A percentile compares a stretch with the other conserved stretches of the same genome.
These are phyloP conservation scores for Clepsis dumicolana DNA, from an alignment of 2,888 invertebrate genomes.

Conservation along the genomic window DNA sequence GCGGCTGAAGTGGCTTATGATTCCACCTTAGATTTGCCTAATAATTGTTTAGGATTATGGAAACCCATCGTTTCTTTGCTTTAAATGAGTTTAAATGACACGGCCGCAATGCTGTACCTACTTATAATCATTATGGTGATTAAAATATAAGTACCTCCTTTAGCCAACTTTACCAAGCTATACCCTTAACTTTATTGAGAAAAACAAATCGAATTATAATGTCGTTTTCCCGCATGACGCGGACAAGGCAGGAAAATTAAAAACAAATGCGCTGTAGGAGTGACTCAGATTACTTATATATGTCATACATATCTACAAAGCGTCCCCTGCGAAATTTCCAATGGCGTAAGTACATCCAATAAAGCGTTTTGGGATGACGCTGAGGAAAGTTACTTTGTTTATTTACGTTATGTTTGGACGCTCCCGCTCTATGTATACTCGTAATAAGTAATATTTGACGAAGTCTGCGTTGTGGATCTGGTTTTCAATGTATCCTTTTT, in stretches of 20 bases:
- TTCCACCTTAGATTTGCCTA: conserved; percentile 29
- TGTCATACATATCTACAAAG: no score
- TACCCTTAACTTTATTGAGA: neutral
- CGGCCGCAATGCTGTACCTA: neutral
- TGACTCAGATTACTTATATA: no score
- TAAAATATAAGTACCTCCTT: neutral
- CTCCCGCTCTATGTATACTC: no score
- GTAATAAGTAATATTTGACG: no score
- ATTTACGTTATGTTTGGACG: no score
- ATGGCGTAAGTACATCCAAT: no score
- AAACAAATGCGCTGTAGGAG: no score
- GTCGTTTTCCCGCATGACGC: neutral
- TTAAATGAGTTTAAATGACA: conserved; percentile 29
- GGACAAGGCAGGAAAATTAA: neutral
- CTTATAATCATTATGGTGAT: neutral
- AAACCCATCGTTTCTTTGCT: conserved; percentile 8
- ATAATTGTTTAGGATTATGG: conserved; percentile 28
- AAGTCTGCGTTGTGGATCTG: no score
- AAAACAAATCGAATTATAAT: neutral
- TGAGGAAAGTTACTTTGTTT: no score
- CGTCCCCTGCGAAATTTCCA: no score
- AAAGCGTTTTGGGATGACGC: no score
- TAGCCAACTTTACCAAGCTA: neutral
- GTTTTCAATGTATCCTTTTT: no score
- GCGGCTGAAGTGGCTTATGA: conserved; percentile 44